Base-by-base conservation (phyloP, 2,888 invertebrate species). In the Plutella xylostella region DNA sequence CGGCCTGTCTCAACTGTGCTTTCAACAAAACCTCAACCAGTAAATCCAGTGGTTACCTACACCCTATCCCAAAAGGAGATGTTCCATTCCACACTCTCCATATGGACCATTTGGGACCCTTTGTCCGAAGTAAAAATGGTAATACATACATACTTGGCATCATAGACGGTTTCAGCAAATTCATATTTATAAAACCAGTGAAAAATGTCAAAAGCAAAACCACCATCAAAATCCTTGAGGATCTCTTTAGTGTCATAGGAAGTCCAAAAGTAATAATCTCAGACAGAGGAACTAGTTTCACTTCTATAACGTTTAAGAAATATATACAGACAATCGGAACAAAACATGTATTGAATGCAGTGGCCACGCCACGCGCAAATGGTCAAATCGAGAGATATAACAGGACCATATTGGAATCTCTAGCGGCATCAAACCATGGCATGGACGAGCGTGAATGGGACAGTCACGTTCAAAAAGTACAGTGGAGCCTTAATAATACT, bases 1-100 rank as follows among this genome's bases (percentile, higher is more conserved):
- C 46, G 18, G 51, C 53, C 41, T 55, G 56, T 39, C 17, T 56
- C 1, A 47, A 55, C 33, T 54, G 51, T 33, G 47, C 51, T 14
- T 53, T 52, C 42, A 42, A 42, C 22, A 53, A 55, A 50, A 48
- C 19, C 6, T 12, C 21, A 7, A 9, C 33, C n/a, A 15, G 15
- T 6, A 42, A 33, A 9, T 3, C 7, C 4, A 39, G 28, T 45
- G 20, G 47, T 39, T 41, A 42, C n/a, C 22, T 50, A 22, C 50
- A 50, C 15, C 46, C 48, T 12, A 50, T 51, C 2, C 45, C 49
- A 0, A 50, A 50, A 35, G 46, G 28, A 2, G 14, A 42, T 20
- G 35, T 21, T 1, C 46, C 46, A 12, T 48, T 46, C 15, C 37
- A 49, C 19, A 42, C 43, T n/a, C 11, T 48, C 4, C 51, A 50